Base-by-base conservation (phyloP, 2,888 invertebrate species). In the Dione juno region DNA sequence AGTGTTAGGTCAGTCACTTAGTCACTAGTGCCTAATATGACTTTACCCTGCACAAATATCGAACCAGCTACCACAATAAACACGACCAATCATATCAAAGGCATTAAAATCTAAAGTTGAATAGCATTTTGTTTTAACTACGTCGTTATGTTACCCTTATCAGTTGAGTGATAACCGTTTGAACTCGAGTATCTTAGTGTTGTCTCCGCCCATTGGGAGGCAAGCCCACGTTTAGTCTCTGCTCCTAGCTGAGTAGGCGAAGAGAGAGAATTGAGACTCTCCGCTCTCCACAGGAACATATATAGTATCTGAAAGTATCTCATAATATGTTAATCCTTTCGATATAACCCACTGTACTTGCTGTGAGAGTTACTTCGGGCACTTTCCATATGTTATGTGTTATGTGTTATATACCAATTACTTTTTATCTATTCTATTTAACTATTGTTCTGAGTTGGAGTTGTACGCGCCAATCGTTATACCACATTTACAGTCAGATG, bases 161-260 rank as follows among this genome's bases (percentile, higher is more conserved):
- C 61, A 45, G 16, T n/a, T 11, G 11, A 35, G 13, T 61, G 61
- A 61, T 61, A 61, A 45, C 61, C 61, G 61, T 28, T 45, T 61
- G 61, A 61, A 35, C 61, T 35, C 45, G 43, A 61, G 35, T 61
- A 61, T 61, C 61, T 16, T 6, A 16, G 35, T n/a, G 61, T n/a
- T n/a, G 61, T 61, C 61, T 61, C 61, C 61, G 61, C 61, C 61
- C 58, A 59, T 21, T 21, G 21, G 58, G 9, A 53, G 53, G 53
- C n/a, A n/a, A 53, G 53, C 35, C 50, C 54, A 37, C 40, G n/a
- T n/a, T n/a, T n/a, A 40, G 57, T 28, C 2, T 3, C 28, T 28
- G 28, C n/a, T n/a, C n/a, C n/a, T 28, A 28, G 28, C 2, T 28
- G 2, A 28, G 28, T 28, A 16, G 28, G 53, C 53, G 1, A 19